A percentile compares a stretch with the other conserved stretches of the same genome.
These are phyloP conservation scores for Clusia tigrina DNA, from an alignment of 2,888 invertebrate genomes.

Conservation along the genomic window DNA sequence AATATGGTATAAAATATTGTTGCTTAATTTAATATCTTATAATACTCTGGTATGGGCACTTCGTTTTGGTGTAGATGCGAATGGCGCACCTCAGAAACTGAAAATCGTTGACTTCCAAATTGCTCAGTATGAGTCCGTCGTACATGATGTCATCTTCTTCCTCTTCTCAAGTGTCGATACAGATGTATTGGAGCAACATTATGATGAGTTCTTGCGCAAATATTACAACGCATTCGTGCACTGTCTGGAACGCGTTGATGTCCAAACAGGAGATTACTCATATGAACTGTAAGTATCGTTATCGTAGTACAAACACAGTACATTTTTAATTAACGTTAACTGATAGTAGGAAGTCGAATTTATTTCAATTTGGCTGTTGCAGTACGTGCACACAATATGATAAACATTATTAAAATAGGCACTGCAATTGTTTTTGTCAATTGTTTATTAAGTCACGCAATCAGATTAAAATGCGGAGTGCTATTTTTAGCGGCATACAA, in stretches of 20 bases:
- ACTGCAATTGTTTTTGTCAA: too few species aligned
- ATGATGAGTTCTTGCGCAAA: constrained; percentile 66
- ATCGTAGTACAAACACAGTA: too few species aligned
- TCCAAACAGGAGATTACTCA: constrained; percentile 60
- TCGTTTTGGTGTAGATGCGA: constrained; percentile 41
- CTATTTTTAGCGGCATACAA: too few species aligned
- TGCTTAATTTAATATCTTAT: background rate
- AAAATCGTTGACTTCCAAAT: constrained; percentile 72
- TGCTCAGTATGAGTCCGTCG: constrained; percentile 66
- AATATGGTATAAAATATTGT: too few species aligned
- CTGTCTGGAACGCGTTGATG: constrained; percentile 61
- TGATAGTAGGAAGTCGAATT: too few species aligned
- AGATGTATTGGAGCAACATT: constrained; percentile 63
- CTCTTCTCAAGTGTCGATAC: constrained; percentile 67
- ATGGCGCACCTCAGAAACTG: constrained; percentile 63
- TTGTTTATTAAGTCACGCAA: too few species aligned
- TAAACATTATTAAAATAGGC: too few species aligned
- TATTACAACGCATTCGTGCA: constrained; percentile 67
- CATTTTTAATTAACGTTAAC: too few species aligned
- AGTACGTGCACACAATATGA: too few species aligned
- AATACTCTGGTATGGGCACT: background rate
- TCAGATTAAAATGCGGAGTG: too few species aligned
- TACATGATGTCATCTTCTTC: constrained; percentile 68
- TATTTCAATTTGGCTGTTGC: too few species aligned
- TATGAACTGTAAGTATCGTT: constrained; percentile 62